phyloP scores from a whole-genome alignment of 2,888 invertebrate species.

The Panopea generosa region DNA sequence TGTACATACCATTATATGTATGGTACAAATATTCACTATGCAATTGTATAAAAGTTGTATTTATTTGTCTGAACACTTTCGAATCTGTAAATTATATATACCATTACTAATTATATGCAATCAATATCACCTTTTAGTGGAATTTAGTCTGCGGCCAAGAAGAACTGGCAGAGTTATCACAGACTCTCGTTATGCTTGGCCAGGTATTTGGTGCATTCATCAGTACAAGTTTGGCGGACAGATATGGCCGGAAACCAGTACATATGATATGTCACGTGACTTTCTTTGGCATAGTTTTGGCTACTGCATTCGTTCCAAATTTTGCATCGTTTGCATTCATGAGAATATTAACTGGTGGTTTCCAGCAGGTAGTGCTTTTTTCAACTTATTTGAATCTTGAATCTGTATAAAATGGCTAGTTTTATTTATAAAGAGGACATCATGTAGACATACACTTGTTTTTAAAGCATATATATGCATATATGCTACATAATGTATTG shows the following conservation, averaged over 20 bases:
- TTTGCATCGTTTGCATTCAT: constrained; percentile 52
- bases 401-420: too few species aligned
- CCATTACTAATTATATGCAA: too few species aligned
- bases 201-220: constrained; percentile 76
- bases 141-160: constrained; percentile 76
- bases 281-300: constrained; percentile 44
- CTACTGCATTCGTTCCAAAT: constrained; percentile 55
- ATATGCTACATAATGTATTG: too few species aligned
- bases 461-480: too few species aligned
- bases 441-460: too few species aligned
- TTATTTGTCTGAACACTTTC: too few species aligned
- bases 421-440: too few species aligned
- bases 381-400: not conserved
- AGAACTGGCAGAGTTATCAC: constrained; percentile 73
- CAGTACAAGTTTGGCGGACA: constrained; percentile 74
- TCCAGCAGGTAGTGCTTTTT: constrained; percentile 51
- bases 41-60: too few species aligned
- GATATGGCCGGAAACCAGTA: constrained; percentile 61
- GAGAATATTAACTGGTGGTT: constrained; percentile 54
- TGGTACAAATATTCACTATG: too few species aligned
- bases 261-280: constrained; percentile 45
- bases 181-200: constrained; percentile 77
- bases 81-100: too few species aligned
- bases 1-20: too few species aligned
- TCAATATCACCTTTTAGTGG: too few species aligned